Evolutionary conservation across 1,140 invertebrate genomes (phyloP).

Genomic region (Caerostris darwini): DNA sequence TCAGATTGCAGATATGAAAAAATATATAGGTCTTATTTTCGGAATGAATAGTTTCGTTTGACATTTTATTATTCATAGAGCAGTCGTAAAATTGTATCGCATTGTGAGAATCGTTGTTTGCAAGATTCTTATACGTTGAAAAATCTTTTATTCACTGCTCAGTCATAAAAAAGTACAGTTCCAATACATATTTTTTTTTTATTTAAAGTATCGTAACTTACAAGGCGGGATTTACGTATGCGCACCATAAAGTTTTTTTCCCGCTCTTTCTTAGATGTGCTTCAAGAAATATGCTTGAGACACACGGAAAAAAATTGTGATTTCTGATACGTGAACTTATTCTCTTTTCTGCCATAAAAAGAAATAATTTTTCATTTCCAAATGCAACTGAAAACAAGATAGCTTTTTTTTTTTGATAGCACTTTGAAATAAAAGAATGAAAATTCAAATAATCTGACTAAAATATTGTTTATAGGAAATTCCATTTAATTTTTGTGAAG

Average conservation of each 20-base stretch:
- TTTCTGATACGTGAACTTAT: background rate
- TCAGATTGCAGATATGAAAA: too few species aligned
- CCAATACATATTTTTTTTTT: conserved; percentile 25
- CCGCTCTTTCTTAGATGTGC: background rate
- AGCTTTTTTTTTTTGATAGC: background rate
- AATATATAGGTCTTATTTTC: too few species aligned
- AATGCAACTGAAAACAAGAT: background rate
- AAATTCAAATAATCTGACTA: background rate
- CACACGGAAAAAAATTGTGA: background rate
- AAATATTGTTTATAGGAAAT: background rate
- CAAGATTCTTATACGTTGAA: background rate
- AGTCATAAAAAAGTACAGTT: conserved; percentile 4
- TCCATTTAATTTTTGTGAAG: too few species aligned
- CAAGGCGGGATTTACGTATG: background rate
- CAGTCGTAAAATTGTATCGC: conserved; percentile 44
- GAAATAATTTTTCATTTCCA: conserved; percentile 27
- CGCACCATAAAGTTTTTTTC: conserved; percentile 23
- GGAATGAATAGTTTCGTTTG: too few species aligned
- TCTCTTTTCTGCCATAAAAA: background rate
- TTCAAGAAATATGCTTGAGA: background rate
- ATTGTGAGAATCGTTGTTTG: background rate
- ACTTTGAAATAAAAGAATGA: background rate
- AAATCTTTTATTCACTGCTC: conserved; percentile 33
- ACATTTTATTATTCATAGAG: background rate
- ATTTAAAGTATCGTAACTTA: background rate